Evolutionary conservation across 2,888 invertebrate genomes (phyloP).

Genomic region (Chirona hameri): DNA sequence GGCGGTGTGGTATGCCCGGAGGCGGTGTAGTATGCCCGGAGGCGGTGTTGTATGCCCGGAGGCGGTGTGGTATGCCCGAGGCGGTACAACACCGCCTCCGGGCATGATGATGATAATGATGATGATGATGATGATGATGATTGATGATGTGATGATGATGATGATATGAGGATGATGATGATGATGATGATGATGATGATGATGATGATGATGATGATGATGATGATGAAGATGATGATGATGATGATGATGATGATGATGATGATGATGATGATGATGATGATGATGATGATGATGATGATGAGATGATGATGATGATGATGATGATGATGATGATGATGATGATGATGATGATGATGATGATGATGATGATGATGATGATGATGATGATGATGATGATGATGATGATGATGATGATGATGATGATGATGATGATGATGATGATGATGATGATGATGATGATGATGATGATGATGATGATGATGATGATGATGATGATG

Average conservation of each 20-base stretch:
- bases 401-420: constrained; percentile 22
- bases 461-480: constrained; percentile 11
- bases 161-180: no score
- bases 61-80: no score
- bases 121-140: no score
- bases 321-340: constrained; percentile 22
- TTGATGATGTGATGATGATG: no score
- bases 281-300: constrained; percentile 22
- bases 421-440: constrained; percentile 22
- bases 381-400: constrained; percentile 22
- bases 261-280: constrained; percentile 22
- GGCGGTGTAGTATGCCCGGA: no score
- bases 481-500: constrained; percentile 22
- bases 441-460: constrained; percentile 22
- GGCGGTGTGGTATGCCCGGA: no score
- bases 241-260: constrained; percentile 22
- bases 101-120: neutral
- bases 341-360: constrained; percentile 10
- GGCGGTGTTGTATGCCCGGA: no score
- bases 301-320: no score
- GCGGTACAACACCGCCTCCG: no score
- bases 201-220: constrained; percentile 22
- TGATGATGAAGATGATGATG: constrained; percentile 11
- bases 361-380: no score
- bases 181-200: no score